These are phyloP conservation scores for Orchestia grillus DNA, from an alignment of 1,140 invertebrate genomes.

Conservation along the genomic window DNA sequence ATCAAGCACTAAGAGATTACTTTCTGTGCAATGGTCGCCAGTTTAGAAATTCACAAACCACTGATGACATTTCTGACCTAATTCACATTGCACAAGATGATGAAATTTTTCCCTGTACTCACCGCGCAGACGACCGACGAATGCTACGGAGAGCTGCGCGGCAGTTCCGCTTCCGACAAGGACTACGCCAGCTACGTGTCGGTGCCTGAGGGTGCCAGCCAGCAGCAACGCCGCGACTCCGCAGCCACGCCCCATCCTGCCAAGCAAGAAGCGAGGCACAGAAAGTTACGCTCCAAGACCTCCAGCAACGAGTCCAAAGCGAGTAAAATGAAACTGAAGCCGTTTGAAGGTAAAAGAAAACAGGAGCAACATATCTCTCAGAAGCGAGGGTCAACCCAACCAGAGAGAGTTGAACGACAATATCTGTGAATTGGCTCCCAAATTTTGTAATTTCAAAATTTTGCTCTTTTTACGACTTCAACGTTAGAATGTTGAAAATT, in stretches of 20 bases:
- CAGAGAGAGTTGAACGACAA: not conserved
- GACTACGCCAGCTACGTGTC: slow-evolving; percentile 4
- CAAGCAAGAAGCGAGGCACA: not conserved
- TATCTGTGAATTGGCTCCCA: not conserved
- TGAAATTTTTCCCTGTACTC: not conserved
- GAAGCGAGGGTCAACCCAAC: not conserved
- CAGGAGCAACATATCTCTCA: not conserved
- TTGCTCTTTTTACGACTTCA: not conserved
- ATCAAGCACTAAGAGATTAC: not conserved
- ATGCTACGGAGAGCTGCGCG: slow-evolving; percentile 46
- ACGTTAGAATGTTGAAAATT: not conserved
- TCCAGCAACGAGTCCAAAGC: not conserved
- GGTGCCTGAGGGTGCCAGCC: not conserved
- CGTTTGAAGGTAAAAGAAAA: not conserved
- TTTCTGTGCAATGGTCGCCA: not conserved
- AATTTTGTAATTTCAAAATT: not conserved
- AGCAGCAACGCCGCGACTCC: no score
- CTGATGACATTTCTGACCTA: not conserved
- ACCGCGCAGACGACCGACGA: slow-evolving; percentile 31
- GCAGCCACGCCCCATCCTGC: not conserved
- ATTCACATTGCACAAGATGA: not conserved
- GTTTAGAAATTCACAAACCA: not conserved
- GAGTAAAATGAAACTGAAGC: not conserved
- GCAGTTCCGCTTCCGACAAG: not conserved
- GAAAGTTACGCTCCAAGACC: not conserved